phyloP scores from a whole-genome alignment of 2,888 invertebrate species.

The Leptarthrus brevirostris region DNA sequence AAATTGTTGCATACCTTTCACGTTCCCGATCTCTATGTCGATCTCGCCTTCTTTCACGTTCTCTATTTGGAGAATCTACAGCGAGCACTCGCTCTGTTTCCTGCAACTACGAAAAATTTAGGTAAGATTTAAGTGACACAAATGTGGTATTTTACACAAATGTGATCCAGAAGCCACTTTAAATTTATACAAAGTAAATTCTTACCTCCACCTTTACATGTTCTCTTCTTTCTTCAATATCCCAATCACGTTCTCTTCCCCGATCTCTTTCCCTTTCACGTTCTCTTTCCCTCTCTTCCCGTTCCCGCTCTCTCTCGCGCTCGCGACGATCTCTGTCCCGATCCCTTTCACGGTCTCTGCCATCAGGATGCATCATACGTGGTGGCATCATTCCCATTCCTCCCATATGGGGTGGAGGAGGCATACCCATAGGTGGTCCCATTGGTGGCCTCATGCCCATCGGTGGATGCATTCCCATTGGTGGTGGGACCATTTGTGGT shows the following conservation, averaged over 20 bases:
- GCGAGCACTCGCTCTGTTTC: slow-evolving; percentile 45
- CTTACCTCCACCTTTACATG: too few relatives aligned
- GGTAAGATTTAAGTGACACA: too few relatives aligned
- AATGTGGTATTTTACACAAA: too few relatives aligned
- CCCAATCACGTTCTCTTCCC: slow-evolving; percentile 23
- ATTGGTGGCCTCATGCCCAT: slow-evolving; percentile 63
- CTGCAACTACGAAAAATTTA: slow-evolving; percentile 16
- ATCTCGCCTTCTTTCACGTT: slow-evolving; percentile 60
- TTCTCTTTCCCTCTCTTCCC: slow-evolving; percentile 60
- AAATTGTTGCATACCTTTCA: slow-evolving; percentile 58
- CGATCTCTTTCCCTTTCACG: slow-evolving; percentile 42
- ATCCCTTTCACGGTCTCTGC: slow-evolving; percentile 60
- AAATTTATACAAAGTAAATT: too few relatives aligned
- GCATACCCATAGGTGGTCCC: slow-evolving; percentile 59
- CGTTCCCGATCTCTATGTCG: slow-evolving; percentile 61
- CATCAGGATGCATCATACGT: slow-evolving; percentile 55
- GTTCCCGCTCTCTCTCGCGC: slow-evolving; percentile 69
- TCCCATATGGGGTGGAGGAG: slow-evolving; percentile 61
- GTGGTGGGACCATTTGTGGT: slow-evolving; percentile 64
- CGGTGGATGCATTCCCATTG: slow-evolving; percentile 61
- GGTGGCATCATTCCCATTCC: slow-evolving; percentile 59
- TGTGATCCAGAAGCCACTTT: too few relatives aligned
- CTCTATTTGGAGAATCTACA: slow-evolving; percentile 52
- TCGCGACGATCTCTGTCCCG: slow-evolving; percentile 52
- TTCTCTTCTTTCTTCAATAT: slow-evolving; percentile 22